A percentile compares a stretch with the other conserved stretches of the same genome.
phyloP scores from a whole-genome alignment of 2,113 vertebrate species.

The Pseudorectes ferrugineus region DNA sequence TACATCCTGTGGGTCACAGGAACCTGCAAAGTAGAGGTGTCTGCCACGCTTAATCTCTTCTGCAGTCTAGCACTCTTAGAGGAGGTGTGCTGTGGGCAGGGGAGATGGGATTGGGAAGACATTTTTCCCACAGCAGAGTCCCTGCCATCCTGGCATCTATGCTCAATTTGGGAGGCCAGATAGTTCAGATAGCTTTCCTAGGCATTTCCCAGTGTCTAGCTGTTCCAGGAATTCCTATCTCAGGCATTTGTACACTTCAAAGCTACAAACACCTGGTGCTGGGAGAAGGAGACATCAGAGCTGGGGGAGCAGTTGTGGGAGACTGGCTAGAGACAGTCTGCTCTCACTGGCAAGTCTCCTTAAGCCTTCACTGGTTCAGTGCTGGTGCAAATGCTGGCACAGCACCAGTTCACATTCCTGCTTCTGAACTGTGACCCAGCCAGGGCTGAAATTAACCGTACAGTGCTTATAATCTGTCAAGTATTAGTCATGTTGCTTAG shows the following conservation, averaged over 20 bases:
- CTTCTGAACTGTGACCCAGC: conserved; percentile 6
- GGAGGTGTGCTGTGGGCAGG: neutral
- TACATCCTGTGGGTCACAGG: neutral
- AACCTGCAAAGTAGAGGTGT: neutral
- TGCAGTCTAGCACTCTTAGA: neutral
- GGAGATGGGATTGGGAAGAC: neutral
- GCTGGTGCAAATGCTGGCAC: neutral
- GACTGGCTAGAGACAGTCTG: neutral
- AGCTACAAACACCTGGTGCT: neutral
- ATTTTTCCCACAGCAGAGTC: neutral
- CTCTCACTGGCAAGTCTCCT: neutral
- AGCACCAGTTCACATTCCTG: neutral
- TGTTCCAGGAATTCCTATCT: neutral
- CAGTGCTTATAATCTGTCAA: neutral
- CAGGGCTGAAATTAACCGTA: neutral
- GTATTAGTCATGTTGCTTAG: neutral
- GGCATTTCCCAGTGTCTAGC: neutral
- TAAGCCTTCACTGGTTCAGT: neutral
- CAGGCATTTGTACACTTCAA: neutral
- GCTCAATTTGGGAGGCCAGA: neutral
- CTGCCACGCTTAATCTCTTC: neutral
- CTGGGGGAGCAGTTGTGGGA: neutral
- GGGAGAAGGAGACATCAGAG: neutral
- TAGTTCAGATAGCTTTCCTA: neutral
- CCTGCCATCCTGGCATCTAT: neutral